Percentiles rank a stretch among this genome's conserved stretches.
Conservation (phyloP, 2,888 invertebrate species). For the Lomographa bimaculata region DNA sequence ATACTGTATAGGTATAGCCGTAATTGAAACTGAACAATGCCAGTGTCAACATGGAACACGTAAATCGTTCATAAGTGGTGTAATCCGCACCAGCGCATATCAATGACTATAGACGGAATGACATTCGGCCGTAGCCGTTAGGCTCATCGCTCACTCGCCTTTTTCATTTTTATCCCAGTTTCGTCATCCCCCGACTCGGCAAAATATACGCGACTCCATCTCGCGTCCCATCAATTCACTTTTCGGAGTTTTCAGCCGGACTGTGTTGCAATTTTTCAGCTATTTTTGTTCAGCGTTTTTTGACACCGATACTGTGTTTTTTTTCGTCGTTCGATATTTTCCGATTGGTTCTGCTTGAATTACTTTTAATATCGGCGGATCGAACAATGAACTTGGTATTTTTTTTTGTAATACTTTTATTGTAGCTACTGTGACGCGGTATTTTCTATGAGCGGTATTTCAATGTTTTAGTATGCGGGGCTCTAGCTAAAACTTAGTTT, state of each 20-base stretch:
- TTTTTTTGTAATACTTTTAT: too few species aligned
- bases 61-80: background rate
- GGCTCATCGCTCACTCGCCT: conserved; percentile 19
- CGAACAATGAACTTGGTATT: too few species aligned
- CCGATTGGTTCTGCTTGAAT: conserved; percentile 25
- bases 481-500: too few species aligned
- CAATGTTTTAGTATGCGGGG: too few species aligned
- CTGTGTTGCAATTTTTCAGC: conserved; percentile 45
- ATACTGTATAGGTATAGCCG: too few species aligned
- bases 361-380: conserved; percentile 8
- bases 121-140: conserved; percentile 11
- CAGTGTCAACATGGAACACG: too few species aligned
- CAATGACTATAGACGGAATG: conserved; percentile 11
- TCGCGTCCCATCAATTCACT: conserved; percentile 42
- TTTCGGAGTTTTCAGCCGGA: conserved; percentile 31
- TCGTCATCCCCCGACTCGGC: conserved; percentile 20
- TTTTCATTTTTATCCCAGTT: conserved; percentile 22
- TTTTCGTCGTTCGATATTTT: conserved; percentile 22
- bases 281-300: conserved; percentile 37
- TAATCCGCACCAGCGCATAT: conserved; percentile 1
- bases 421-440: too few species aligned
- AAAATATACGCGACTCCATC: conserved; percentile 31
- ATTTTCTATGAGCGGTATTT: too few species aligned
- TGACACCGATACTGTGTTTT: conserved; percentile 29
- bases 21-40: too few species aligned